These are phyloP conservation scores for Orchestia grillus DNA, from an alignment of 1,140 invertebrate species.

Conservation along the genomic window DNA sequence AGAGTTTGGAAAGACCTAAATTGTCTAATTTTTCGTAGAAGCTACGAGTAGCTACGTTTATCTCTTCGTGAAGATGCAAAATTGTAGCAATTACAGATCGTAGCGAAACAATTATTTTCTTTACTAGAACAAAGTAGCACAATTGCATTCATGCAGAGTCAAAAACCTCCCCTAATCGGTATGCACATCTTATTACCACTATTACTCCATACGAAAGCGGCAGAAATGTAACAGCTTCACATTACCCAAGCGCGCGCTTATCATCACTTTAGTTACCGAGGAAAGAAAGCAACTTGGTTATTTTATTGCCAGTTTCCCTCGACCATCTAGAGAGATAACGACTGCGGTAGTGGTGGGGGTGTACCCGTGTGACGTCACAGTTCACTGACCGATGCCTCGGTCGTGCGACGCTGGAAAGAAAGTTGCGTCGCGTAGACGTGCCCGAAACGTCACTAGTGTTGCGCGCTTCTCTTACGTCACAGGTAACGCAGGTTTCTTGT, in stretches of 20 bases:
- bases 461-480: too few species aligned
- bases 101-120: neutral
- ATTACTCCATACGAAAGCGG: neutral
- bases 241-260: neutral
- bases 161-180: neutral
- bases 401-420: neutral
- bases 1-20: too few species aligned
- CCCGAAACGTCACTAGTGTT: neutral
- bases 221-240: neutral
- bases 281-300: neutral
- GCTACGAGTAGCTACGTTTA: neutral
- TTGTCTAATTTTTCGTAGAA: neutral
- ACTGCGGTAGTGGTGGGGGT: neutral
- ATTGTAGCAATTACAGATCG: neutral
- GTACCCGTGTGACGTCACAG: neutral
- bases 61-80: neutral
- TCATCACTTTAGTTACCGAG: neutral
- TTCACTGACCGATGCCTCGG: neutral
- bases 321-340: too few species aligned
- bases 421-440: neutral
- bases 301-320: too few species aligned
- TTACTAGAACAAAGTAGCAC: neutral
- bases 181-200: neutral
- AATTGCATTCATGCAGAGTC: neutral
- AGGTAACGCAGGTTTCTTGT: too few species aligned